Evolutionary conservation across 2,888 invertebrate genomes (phyloP).

Genomic region (Agonum fuliginosum): DNA sequence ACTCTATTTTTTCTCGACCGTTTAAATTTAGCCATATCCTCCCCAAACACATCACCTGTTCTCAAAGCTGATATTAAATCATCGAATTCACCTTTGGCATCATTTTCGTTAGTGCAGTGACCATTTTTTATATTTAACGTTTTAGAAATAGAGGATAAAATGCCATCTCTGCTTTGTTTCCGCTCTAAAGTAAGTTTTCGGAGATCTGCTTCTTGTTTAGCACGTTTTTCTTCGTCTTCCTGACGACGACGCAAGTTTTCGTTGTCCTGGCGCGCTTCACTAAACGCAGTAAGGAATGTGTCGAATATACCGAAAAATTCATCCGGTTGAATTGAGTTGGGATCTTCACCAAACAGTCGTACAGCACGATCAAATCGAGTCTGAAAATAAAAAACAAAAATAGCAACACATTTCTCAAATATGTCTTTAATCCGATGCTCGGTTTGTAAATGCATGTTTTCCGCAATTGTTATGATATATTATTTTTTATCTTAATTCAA

Average conservation of each 20-base stretch:
- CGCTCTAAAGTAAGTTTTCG: slow-evolving; percentile 92
- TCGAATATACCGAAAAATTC: slow-evolving; percentile 96
- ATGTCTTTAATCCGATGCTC: slow-evolving; percentile 64
- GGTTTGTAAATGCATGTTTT: neutral
- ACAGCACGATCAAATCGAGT: slow-evolving; percentile 90
- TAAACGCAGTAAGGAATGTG: slow-evolving; percentile 87
- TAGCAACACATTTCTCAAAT: neutral
- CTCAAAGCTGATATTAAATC: slow-evolving; percentile 95
- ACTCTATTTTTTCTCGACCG: slow-evolving; percentile 82
- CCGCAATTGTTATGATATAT: too few relatives aligned
- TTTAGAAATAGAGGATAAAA: slow-evolving; percentile 84
- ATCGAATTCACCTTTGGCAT: slow-evolving; percentile 93
- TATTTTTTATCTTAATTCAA: too few relatives aligned
- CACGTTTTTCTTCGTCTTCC: slow-evolving; percentile 93
- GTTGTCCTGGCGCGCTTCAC: slow-evolving; percentile 91
- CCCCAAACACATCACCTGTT: slow-evolving; percentile 96
- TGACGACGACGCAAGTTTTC: slow-evolving; percentile 87
- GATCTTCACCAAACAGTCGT: slow-evolving; percentile 92
- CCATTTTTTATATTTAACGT: slow-evolving; percentile 82
- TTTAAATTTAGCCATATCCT: slow-evolving; percentile 95
- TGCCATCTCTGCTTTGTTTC: slow-evolving; percentile 86
- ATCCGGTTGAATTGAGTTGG: slow-evolving; percentile 88
- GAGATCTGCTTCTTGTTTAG: slow-evolving; percentile 91
- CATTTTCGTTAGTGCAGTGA: slow-evolving; percentile 74
- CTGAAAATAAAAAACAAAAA: slow-evolving; percentile 64